phyloP scores from a whole-genome alignment of 2,888 invertebrate genomes.

The Sinohyriopsis cumingii region DNA sequence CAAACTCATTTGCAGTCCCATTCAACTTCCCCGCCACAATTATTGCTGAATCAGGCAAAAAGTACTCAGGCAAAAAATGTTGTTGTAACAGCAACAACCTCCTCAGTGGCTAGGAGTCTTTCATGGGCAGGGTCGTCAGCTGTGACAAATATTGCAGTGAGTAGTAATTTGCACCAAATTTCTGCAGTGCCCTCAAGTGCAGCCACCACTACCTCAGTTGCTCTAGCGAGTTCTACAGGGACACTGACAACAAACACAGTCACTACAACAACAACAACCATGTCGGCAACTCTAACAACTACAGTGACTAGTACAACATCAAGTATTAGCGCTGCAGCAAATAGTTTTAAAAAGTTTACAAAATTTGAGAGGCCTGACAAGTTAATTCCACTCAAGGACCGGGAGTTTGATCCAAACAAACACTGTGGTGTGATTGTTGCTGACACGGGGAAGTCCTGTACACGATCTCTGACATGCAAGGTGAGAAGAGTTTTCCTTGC shows the following conservation, averaged over 20 bases:
- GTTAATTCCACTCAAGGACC: conserved; percentile 67
- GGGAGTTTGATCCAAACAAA: conserved; percentile 86
- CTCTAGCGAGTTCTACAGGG: conserved; percentile 30
- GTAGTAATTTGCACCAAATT: conserved; percentile 29
- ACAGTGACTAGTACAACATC: conserved; percentile 30
- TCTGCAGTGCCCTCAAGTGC: conserved; percentile 21
- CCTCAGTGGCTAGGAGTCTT: no score
- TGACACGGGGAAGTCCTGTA: conserved; percentile 83
- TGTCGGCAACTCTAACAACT: conserved; percentile 41
- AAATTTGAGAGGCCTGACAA: conserved; percentile 44
- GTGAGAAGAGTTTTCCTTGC: conserved; percentile 43
- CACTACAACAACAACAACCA: conserved; percentile 44
- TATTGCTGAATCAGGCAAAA: conserved; percentile 14
- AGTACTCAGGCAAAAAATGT: conserved; percentile 10
- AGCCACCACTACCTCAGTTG: conserved; percentile 22
- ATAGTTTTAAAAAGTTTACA: conserved; percentile 37
- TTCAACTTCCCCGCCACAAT: conserved; percentile 21
- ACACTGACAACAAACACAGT: conserved; percentile 39
- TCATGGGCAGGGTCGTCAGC: conserved; percentile 11
- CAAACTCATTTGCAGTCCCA: conserved; percentile 19
- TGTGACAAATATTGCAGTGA: conserved; percentile 34
- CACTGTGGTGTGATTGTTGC: conserved; percentile 84
- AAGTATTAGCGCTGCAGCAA: conserved; percentile 3
- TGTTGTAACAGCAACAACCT: conserved; percentile 6
- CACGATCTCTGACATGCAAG: conserved; percentile 82